Base-by-base conservation (phyloP, 2,888 invertebrate species). In the Lycia hirtaria region DNA sequence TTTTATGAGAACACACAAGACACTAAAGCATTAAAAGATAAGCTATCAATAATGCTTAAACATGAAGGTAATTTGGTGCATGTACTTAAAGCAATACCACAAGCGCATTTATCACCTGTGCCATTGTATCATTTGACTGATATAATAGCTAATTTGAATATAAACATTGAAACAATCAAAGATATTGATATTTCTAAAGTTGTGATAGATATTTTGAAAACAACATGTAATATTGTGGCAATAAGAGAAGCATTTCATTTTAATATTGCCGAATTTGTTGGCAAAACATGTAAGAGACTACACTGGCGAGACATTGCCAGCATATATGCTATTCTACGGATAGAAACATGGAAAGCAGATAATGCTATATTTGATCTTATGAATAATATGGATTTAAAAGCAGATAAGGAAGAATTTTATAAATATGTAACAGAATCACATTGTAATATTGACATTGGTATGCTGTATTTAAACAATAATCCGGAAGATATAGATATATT, bases 61-160 rank as follows among this genome's bases (percentile, higher is more conserved):
- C 67, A 82, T 52, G 28, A 33, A 24, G 57, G 68, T 26, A 74
- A 73, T 32, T 74, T 87, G 30, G 28, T 68, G 12, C 55, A 69
- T 45, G 62, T 88, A 55, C 65, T 89, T 15, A 79, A 77, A 72
- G 74, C 76, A 24, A 76, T 88, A 19, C 72, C 84, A n/a, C 24
- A 54, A 17, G 61, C 87, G 0, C 88, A 86, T 63, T 87, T 89
- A 86, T 83, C 85, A 4, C 87, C 92, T 10, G 78, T 90, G 1
- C 87, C 91, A 41, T 70, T 90, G 1, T 89, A 76, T 56, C 77
- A 86, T 65, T 17, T 89, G 5, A 85, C 76, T 47, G 72, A 76
- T 55, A 62, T 83, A 9, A 47, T 91, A 40, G 67, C 76, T n/a
- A 62, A 72, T 50, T 51, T 73, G 14, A 55, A 74, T 17, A 47